Evolutionary conservation across 2,888 invertebrate genomes (phyloP), one percentile per base, ranked within the genome.

Genomic region (Sipha maydis): DNA sequence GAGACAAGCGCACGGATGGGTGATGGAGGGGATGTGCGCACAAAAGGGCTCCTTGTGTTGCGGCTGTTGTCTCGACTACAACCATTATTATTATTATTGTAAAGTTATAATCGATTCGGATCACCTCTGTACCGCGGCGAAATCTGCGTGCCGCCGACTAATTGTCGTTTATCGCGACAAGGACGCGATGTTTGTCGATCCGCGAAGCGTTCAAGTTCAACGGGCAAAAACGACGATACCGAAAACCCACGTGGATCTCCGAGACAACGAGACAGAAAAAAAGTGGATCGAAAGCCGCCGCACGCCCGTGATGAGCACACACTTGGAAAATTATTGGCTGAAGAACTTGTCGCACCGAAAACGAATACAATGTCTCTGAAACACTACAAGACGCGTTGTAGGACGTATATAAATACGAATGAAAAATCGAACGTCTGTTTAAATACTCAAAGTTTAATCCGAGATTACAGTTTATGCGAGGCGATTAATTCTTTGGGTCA

Each of bases 121-220:
- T 71, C 78, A 78, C 78, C 54, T 69, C 1, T 34, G 85, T 31
- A 54, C 73, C 83, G 73, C 71, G 83, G 83, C 71, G 21, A 34
- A 41, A 78, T 48, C 21, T 69, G 25, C n/a, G 54, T 34, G 34
- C 34, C 7, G n/a, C 9, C 75, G 75, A 38, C 83, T 56, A 83
- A 83, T 83, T 75, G 56, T 56, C 25, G 34, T 82, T 82, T 48
- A 21, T 69, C 28, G 8, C 73, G n/a, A 9, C 73, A 56, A 83
- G 83, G 83, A n/a, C 83, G 56, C 73, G 83, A 38, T 8, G 56
- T 17, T 75, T 38, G 83, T 38, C 56, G 73, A 75, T 75, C 73
- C 83, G 83, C 83, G 83, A 83, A 83, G 75, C n/a, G 38, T 83
- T 83, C 83, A 83, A 83, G 83, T 83, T 83, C 83, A 83, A 83